Percentiles rank a stretch among this genome's conserved stretches.
phyloP scores from a whole-genome alignment of 2,797 vertebrate genomes.

The Diplodus puntazzo region DNA sequence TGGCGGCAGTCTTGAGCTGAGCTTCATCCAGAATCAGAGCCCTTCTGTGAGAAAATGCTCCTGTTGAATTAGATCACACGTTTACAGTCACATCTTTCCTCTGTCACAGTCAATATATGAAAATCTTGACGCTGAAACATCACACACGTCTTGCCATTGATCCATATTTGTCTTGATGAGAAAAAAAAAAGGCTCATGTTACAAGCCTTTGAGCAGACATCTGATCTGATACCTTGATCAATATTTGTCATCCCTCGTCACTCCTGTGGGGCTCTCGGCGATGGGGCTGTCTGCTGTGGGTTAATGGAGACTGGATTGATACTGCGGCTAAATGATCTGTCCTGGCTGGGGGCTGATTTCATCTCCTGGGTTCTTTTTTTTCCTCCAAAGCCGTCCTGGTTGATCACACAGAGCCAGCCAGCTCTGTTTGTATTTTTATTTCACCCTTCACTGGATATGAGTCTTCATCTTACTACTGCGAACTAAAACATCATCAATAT shows the following conservation, averaged over 20 bases:
- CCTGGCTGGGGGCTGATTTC: conserved; percentile 61
- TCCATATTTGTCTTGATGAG: conserved; percentile 33
- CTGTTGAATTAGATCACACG: conserved; percentile 12
- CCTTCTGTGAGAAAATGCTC: not conserved
- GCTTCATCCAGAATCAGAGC: conserved; percentile 31
- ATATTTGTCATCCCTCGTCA: conserved; percentile 64
- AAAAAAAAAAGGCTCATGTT: not conserved
- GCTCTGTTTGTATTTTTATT: not conserved
- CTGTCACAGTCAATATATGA: conserved; percentile 10
- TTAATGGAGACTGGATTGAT: conserved; percentile 60
- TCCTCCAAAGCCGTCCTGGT: conserved; percentile 3
- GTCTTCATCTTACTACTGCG: conserved; percentile 8
- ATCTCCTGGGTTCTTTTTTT: conserved; percentile 37
- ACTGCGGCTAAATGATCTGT: conserved; percentile 60
- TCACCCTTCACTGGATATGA: conserved; percentile 30
- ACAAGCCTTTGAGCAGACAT: conserved; percentile 26
- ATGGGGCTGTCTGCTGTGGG: conserved; percentile 67
- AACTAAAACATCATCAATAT: conserved; percentile 34
- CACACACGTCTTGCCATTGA: conserved; percentile 13
- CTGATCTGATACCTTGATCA: conserved; percentile 63
- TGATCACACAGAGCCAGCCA: conserved; percentile 40
- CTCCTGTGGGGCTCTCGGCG: conserved; percentile 29
- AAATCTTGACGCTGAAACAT: not conserved
- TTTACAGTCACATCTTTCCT: conserved; percentile 24
- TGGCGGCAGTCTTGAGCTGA: conserved; percentile 66